These are phyloP conservation scores for Gonatopus flavifemur DNA, from an alignment of 1,140 invertebrate genomes.

Conservation along the genomic window DNA sequence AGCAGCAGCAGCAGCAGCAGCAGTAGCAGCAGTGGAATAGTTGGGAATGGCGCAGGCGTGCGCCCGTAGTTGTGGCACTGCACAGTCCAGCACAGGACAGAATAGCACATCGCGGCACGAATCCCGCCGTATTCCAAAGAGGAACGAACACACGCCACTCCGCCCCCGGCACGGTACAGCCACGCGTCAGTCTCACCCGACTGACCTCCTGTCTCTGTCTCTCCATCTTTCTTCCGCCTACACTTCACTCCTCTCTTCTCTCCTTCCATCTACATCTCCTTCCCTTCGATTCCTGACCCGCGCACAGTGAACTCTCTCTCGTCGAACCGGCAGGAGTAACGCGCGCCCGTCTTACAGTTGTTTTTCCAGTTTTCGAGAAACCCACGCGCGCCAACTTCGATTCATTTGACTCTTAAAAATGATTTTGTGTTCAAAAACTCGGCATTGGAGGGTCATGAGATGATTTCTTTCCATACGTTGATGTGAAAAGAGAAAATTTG, in stretches of 20 bases:
- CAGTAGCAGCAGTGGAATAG: slow-evolving; percentile 10
- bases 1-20: slow-evolving; percentile 20
- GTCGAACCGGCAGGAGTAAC: slow-evolving; percentile 8
- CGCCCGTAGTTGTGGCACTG: no score
- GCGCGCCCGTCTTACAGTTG: background rate
- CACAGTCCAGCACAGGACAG: no score
- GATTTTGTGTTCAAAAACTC: slow-evolving; percentile 6
- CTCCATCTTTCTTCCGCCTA: no score
- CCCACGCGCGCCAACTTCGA: background rate
- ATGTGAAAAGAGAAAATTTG: no score
- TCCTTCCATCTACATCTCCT: no score
- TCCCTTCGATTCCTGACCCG: slow-evolving; percentile 37
- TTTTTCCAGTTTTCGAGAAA: no score
- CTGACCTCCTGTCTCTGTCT: slow-evolving; percentile 46
- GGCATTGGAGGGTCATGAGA: no score
- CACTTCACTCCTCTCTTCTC: background rate
- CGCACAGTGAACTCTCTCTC: slow-evolving; percentile 32
- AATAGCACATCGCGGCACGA: slow-evolving; percentile 45
- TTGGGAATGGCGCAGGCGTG: slow-evolving; percentile 47
- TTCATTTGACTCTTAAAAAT: slow-evolving; percentile 14
- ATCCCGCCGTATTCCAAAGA: slow-evolving; percentile 52
- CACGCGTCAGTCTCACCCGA: slow-evolving; percentile 50
- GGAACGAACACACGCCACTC: slow-evolving; percentile 53
- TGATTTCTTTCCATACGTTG: no score
- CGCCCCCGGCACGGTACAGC: slow-evolving; percentile 53